Percentiles rank a stretch among this genome's conserved stretches.
Evolutionary conservation across 2,888 invertebrate genomes (phyloP).

Genomic region (Rhagium mordax): DNA sequence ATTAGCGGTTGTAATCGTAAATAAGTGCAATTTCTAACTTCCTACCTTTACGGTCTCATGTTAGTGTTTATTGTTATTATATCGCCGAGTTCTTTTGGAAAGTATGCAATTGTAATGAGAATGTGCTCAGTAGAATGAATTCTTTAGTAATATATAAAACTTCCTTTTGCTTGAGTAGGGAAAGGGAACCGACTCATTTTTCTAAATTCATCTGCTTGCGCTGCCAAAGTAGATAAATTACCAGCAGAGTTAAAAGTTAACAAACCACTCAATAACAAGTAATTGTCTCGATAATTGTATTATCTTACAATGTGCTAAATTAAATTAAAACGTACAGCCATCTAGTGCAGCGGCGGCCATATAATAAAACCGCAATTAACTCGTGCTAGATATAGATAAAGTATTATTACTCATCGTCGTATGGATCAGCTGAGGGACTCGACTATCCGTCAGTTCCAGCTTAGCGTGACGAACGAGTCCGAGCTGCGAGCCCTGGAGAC

Average conservation of each 20-base stretch:
- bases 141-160: no score
- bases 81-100: no score
- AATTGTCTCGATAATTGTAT: constrained; percentile 1
- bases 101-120: no score
- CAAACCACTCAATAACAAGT: not conserved
- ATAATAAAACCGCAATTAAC: constrained; percentile 10
- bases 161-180: no score
- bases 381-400: constrained; percentile 20
- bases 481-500: not conserved
- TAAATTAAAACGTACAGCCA: constrained; percentile 2
- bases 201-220: no score
- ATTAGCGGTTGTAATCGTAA: no score
- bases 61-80: no score
- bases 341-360: not conserved
- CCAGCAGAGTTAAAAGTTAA: not conserved
- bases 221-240: not conserved
- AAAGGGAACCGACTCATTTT: no score
- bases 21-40: not conserved
- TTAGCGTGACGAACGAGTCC: constrained; percentile 8
- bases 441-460: not conserved
- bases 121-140: no score
- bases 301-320: constrained; percentile 6
- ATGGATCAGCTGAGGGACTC: not conserved
- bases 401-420: constrained; percentile 7
- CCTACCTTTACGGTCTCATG: no score